Evolutionary conservation across 2,797 vertebrate species (phyloP).

Genomic region (Alosa sapidissima): DNA sequence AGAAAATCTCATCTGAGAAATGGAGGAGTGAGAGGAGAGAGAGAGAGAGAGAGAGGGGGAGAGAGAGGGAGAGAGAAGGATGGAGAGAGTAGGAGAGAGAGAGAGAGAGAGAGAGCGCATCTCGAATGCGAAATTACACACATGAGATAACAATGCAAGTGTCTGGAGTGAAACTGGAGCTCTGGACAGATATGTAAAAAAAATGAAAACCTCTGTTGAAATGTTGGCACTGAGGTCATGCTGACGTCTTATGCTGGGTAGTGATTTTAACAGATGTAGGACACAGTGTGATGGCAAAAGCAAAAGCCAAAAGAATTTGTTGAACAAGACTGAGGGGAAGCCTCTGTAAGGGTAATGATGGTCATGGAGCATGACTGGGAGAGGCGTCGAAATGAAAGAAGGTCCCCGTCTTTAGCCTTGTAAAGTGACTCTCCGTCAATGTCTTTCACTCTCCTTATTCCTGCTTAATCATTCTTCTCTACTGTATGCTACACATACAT

Average conservation of each 20-base stretch:
- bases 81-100: not conserved
- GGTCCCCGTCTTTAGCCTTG: not conserved
- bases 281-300: not conserved
- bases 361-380: not conserved
- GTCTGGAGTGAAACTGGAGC: not conserved
- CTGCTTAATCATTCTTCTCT: not conserved
- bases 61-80: not conserved
- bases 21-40: not conserved
- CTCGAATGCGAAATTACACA: not conserved
- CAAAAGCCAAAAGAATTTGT: not conserved
- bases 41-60: not conserved
- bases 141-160: not conserved
- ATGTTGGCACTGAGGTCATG: not conserved
- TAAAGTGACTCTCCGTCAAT: not conserved
- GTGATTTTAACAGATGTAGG: not conserved
- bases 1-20: not conserved
- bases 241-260: not conserved
- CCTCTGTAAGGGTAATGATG: not conserved
- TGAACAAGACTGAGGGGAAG: not conserved
- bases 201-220: not conserved
- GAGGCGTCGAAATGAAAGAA: not conserved
- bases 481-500: not conserved
- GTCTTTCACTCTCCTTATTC: not conserved
- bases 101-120: not conserved
- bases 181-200: not conserved